A percentile compares a stretch with the other conserved stretches of the same genome.
These are phyloP conservation scores for Cyanoramphus novaezelandiae DNA, from an alignment of 2,113 vertebrate genomes.

Conservation along the genomic window DNA sequence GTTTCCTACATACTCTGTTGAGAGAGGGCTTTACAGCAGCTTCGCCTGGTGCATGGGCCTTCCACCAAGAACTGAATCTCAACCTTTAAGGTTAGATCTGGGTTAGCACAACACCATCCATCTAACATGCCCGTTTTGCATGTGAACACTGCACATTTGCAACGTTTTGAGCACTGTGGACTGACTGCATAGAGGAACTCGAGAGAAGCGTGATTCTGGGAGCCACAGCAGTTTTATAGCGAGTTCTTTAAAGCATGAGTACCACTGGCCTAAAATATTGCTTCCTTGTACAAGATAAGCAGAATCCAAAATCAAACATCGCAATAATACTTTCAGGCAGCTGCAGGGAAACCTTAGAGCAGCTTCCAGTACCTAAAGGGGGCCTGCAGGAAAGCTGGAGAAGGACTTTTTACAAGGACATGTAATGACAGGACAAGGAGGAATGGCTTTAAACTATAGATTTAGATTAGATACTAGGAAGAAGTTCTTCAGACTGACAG, in stretches of 20 bases:
- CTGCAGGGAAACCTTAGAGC: neutral
- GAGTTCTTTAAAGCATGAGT: neutral
- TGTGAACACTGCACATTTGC: neutral
- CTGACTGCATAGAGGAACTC: neutral
- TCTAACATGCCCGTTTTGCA: neutral
- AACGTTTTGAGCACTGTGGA: neutral
- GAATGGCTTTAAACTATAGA: neutral
- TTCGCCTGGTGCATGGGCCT: accelerated
- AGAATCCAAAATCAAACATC: neutral
- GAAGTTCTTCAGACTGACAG: neutral
- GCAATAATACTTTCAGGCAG: neutral
- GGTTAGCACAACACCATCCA: neutral
- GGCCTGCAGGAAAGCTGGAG: neutral
- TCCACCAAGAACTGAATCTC: accelerated
- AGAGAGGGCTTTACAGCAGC: neutral
- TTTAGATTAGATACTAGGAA: neutral
- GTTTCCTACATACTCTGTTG: neutral
- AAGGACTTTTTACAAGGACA: neutral
- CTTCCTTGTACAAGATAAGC: neutral
- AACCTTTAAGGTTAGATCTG: neutral
- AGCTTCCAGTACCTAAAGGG: neutral
- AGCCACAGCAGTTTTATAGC: neutral
- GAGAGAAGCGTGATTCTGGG: neutral
- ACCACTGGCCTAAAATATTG: neutral
- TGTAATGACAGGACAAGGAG: neutral